These are phyloP conservation scores for Penelope pileata DNA, from an alignment of 2,113 vertebrate species.

Conservation along the genomic window DNA sequence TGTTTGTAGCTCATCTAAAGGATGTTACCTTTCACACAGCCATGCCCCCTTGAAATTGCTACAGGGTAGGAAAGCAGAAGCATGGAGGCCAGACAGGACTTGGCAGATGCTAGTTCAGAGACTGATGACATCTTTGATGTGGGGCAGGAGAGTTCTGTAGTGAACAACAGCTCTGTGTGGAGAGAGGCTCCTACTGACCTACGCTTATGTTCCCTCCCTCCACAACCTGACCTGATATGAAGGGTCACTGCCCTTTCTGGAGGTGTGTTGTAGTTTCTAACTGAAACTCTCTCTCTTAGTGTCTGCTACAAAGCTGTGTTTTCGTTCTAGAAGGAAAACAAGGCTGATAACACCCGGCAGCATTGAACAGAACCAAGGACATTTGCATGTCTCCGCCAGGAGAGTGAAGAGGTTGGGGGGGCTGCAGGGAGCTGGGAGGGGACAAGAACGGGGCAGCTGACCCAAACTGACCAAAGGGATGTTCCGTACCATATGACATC, in stretches of 20 bases:
- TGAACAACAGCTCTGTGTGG: neutral
- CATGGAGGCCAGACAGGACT: neutral
- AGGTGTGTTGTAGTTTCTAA: no score
- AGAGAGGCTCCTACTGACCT: neutral
- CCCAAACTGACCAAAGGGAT: no score
- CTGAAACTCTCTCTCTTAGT: no score
- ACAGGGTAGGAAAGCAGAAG: constrained; percentile 3
- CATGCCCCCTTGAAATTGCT: constrained; percentile 7
- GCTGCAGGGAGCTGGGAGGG: no score
- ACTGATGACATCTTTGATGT: neutral
- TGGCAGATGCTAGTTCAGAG: neutral
- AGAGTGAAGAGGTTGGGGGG: no score
- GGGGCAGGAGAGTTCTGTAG: neutral
- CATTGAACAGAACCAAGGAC: no score
- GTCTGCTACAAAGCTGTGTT: no score
- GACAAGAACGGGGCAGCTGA: no score
- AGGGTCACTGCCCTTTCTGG: neutral
- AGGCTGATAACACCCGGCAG: no score
- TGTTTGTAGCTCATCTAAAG: constrained; percentile 39
- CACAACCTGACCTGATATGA: neutral
- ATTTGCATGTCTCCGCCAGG: no score
- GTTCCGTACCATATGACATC: no score
- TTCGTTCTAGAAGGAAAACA: no score
- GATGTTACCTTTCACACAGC: neutral
- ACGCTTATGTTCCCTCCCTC: neutral